Conservation (phyloP, 2,888 invertebrate genomes). For the Trachelus iudaicus region DNA sequence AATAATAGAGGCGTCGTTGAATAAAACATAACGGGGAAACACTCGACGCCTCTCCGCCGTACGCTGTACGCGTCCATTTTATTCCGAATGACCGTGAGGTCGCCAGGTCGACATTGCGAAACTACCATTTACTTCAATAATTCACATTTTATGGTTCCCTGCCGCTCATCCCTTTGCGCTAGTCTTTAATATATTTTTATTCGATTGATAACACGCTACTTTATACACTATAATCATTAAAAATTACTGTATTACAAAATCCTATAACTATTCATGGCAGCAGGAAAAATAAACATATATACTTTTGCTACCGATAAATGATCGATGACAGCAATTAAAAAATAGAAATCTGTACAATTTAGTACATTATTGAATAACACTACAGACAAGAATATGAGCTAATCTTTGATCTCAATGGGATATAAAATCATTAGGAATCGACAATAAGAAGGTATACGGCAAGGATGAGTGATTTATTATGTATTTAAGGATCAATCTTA, state of each 20-base stretch:
- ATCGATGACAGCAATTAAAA: too few species aligned
- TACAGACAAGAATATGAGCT: too few species aligned
- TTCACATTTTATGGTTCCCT: not conserved
- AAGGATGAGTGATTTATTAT: too few species aligned
- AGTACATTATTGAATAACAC: too few species aligned
- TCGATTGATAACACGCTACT: not conserved
- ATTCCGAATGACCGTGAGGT: not conserved
- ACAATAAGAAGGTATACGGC: too few species aligned
- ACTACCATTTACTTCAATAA: not conserved
- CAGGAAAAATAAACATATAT: too few species aligned
- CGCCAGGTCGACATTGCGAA: not conserved
- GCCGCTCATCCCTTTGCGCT: not conserved
- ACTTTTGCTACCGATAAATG: too few species aligned
- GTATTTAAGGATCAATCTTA: too few species aligned
- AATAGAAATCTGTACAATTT: too few species aligned
- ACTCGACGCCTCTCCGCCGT: not conserved
- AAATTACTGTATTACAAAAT: not conserved
- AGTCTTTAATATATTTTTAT: not conserved
- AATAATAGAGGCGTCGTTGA: slow-evolving; percentile 10
- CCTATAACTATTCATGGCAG: too few species aligned
- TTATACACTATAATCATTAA: not conserved
- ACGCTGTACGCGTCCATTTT: not conserved
- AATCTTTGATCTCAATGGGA: too few species aligned
- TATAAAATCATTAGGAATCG: too few species aligned
- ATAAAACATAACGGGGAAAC: slow-evolving; percentile 17